A percentile compares a stretch with the other conserved stretches of the same genome.
These are phyloP conservation scores for Papilio elwesi DNA, from an alignment of 2,888 invertebrate species.

Conservation along the genomic window DNA sequence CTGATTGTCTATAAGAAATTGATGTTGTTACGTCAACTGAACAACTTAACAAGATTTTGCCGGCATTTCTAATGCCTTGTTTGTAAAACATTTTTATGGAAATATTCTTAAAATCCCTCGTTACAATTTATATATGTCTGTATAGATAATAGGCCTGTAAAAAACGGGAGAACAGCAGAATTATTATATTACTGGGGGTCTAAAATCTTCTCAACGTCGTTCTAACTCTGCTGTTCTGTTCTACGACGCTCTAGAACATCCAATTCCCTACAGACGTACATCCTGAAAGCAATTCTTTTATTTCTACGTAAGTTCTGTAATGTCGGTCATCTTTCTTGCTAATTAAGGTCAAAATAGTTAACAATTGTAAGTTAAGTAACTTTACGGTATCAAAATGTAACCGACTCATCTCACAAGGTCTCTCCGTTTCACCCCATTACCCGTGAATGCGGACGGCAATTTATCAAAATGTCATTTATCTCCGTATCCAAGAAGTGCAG, in stretches of 20 bases:
- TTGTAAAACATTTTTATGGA: not conserved
- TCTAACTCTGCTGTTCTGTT: no score
- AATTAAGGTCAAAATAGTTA: not conserved
- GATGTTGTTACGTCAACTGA: conserved; percentile 56
- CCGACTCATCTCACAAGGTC: not conserved
- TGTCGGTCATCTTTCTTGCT: not conserved
- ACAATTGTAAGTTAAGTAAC: not conserved
- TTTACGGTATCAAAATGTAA: not conserved
- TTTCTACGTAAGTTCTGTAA: not conserved
- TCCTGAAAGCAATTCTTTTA: no score
- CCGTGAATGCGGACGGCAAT: conserved; percentile 1
- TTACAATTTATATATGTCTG: not conserved
- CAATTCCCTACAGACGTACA: no score
- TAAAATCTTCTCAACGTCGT: no score
- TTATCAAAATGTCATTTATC: conserved; percentile 30
- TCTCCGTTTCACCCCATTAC: conserved; percentile 16
- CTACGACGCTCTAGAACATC: no score
- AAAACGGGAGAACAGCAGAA: not conserved
- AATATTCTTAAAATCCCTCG: not conserved
- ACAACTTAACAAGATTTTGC: conserved; percentile 26
- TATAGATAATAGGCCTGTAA: no score
- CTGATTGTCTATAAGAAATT: conserved; percentile 70
- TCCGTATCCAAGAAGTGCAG: conserved; percentile 27
- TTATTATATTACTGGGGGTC: not conserved
- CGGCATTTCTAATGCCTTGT: conserved; percentile 21